Evolutionary conservation across 2,113 vertebrate species (phyloP).

Genomic region (Paratilapia polleni): DNA sequence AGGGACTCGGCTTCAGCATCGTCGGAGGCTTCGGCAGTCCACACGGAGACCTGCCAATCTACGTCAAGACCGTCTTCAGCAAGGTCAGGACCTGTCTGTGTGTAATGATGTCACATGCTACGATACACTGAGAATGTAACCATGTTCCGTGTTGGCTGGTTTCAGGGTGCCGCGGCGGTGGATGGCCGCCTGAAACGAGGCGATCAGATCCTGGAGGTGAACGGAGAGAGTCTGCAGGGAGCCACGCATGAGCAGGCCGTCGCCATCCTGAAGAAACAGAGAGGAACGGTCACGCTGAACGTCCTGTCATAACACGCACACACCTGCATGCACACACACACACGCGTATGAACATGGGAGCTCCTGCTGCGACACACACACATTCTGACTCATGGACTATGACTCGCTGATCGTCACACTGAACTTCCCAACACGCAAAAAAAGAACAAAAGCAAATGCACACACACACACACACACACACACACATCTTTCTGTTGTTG

Average conservation of each 20-base stretch:
- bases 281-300: constrained; percentile 84
- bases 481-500: not conserved
- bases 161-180: constrained; percentile 90
- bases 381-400: not conserved
- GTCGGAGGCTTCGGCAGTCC: constrained; percentile 95
- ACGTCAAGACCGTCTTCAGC: constrained; percentile 97
- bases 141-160: not conserved
- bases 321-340: constrained; percentile 8
- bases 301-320: constrained; percentile 84
- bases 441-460: constrained; percentile 5
- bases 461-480: not conserved
- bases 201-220: constrained; percentile 91
- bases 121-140: not conserved
- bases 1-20: constrained; percentile 97
- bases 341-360: not conserved
- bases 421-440: constrained; percentile 56
- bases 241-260: constrained; percentile 92
- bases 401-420: constrained; percentile 5
- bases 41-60: constrained; percentile 97
- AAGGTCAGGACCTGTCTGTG: constrained; percentile 82
- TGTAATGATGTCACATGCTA: not conserved
- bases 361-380: not conserved
- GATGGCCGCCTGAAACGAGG: constrained; percentile 90
- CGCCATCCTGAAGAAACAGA: constrained; percentile 89
- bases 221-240: constrained; percentile 89